Percentiles rank a stretch among this genome's conserved stretches.
phyloP scores from a whole-genome alignment of 2,797 vertebrate species.

The Enteromius anoplus region DNA sequence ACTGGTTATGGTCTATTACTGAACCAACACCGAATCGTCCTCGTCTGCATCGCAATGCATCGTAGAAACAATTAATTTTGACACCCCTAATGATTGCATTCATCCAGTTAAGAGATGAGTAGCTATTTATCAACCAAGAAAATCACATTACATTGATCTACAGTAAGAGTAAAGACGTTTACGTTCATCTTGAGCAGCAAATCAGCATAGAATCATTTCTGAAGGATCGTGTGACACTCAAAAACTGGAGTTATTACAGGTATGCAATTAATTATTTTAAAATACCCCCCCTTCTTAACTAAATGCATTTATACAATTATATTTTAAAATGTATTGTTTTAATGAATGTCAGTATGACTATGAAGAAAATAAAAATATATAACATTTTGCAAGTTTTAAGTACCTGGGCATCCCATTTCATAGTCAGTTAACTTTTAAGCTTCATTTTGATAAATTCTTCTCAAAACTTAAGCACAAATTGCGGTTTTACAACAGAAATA shows the following conservation, averaged over 20 bases:
- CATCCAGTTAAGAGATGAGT: not conserved
- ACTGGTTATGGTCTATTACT: too few relatives aligned
- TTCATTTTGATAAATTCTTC: not conserved
- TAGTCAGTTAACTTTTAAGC: not conserved
- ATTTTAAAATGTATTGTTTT: too few relatives aligned
- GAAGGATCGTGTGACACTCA: not conserved
- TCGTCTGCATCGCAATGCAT: too few relatives aligned
- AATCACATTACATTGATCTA: not conserved
- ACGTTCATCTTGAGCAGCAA: not conserved
- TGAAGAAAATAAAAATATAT: not conserved
- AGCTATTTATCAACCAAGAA: not conserved
- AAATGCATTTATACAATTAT: too few relatives aligned
- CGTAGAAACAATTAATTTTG: too few relatives aligned
- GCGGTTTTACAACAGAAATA: not conserved
- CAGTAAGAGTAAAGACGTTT: not conserved
- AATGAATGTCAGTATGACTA: not conserved
- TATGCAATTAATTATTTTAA: too few relatives aligned
- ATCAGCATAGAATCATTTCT: not conserved
- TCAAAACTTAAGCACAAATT: too few relatives aligned
- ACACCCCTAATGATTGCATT: too few relatives aligned
- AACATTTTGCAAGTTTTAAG: not conserved
- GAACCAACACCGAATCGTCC: too few relatives aligned
- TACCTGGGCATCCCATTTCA: not conserved
- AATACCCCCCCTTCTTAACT: too few relatives aligned
- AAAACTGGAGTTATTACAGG: not conserved